Base-by-base conservation (phyloP, 2,797 vertebrate genomes). In the Oophaga sylvatica region DNA sequence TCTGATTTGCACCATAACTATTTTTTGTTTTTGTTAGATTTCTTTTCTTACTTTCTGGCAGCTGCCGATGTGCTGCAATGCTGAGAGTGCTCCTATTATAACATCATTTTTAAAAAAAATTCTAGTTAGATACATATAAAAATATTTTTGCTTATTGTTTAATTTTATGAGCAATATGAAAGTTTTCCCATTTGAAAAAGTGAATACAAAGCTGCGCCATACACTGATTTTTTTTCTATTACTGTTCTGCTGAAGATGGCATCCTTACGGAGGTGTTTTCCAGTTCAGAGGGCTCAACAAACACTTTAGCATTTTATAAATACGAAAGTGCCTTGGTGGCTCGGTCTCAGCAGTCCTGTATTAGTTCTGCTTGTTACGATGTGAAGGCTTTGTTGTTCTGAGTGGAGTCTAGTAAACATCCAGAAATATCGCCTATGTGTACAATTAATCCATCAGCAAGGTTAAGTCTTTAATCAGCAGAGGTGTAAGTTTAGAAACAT, bases 171-270 rank as follows among this genome's bases (percentile, higher is more conserved):
- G 59, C 16, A 53, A 77, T 26, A 26, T 56, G 48, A 4, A 53
- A 77, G 41, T 77, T 77, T 77, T 41, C 53, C 22, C 5, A 29
- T 79, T 59, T 59, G 15, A 8, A 35, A 26, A 56, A 56, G 26
- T 56, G 48, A 77, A 77, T 26, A n/a, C 75, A 26, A 22, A 77
- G 75, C 77, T 56, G 71, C 53, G 41, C n/a, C 75, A 16, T 29
- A 60, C 17, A 35, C 29, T 10, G 29, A 17, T 22, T 35, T 59
- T 79, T 19, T n/a, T 79, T 79, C 26, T 79, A 5, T 31, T 19
- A 59, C 45, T 26, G 22, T 53, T 53, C 11, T 56, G 76, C 26
- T 59, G 29, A 59, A 20, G 29, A 20, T 79, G 35, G 57, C 56
- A 60, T 56, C 77, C 35, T 57, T 31, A 29, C 60, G 77, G 16